Evolutionary conservation across 2,888 invertebrate species (phyloP).

Genomic region (Tetropium fuscum): DNA sequence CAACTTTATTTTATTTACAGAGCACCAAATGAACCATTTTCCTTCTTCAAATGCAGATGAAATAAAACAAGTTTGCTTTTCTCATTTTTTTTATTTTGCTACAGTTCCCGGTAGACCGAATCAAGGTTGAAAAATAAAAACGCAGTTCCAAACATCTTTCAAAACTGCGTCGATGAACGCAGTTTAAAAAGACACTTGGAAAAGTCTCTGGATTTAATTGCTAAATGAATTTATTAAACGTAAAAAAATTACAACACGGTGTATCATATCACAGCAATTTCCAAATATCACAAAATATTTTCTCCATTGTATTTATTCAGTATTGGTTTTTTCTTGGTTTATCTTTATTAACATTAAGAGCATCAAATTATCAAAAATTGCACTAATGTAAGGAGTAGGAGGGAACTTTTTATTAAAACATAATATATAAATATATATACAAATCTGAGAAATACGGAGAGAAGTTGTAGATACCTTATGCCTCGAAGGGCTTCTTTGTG

Average conservation of each 20-base stretch:
- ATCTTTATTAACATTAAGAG: conserved; percentile 35
- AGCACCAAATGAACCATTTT: conserved; percentile 35
- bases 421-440: conserved; percentile 57
- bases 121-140: conserved; percentile 60
- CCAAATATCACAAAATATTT: conserved; percentile 39
- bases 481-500: conserved; percentile 99
- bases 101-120: conserved; percentile 41
- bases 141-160: conserved; percentile 60
- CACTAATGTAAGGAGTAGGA: conserved; percentile 58
- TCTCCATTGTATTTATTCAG: conserved; percentile 39
- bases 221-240: conserved; percentile 63
- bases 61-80: conserved; percentile 56
- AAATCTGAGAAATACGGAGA: conserved; percentile 62
- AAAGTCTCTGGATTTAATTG: conserved; percentile 53
- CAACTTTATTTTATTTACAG: conserved; percentile 41
- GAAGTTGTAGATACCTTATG: conserved; percentile 83
- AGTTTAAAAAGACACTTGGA: conserved; percentile 61
- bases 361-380: conserved; percentile 43
- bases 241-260: conserved; percentile 57
- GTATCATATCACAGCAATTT: conserved; percentile 57
- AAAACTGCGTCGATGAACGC: conserved; percentile 45
- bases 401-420: conserved; percentile 63
- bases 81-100: conserved; percentile 48
- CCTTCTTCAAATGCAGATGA: conserved; percentile 40
- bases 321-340: conserved; percentile 28